phyloP scores from a whole-genome alignment of 2,113 vertebrate genomes.

The Phaetusa simplex region DNA sequence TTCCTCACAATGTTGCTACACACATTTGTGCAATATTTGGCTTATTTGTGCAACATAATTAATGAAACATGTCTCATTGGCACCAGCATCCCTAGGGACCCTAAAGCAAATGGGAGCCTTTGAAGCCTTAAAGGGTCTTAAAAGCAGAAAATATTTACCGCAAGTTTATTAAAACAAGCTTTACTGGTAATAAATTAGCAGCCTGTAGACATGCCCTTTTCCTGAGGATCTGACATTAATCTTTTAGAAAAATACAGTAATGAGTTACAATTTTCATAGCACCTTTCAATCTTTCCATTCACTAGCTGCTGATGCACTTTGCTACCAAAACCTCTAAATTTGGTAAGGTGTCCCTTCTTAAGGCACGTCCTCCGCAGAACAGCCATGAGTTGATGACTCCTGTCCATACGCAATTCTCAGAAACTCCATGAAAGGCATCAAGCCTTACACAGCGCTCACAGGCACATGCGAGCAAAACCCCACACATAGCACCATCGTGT shows the following conservation, averaged over 20 bases:
- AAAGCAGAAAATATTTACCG: conserved; percentile 49
- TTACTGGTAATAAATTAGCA: conserved; percentile 18
- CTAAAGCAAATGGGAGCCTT: conserved; percentile 33
- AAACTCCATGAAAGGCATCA: accelerated
- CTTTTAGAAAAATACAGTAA: not conserved
- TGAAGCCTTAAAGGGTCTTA: conserved; percentile 26
- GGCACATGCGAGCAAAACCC: not conserved
- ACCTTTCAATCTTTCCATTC: not conserved
- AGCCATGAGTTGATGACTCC: not conserved
- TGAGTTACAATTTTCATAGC: not conserved
- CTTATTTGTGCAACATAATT: conserved; percentile 62
- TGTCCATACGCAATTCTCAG: not conserved
- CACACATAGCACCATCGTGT: accelerated
- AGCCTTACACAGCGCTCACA: not conserved
- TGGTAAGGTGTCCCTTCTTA: not conserved
- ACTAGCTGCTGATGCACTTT: not conserved
- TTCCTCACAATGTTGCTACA: conserved; percentile 17
- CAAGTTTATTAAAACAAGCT: conserved; percentile 30
- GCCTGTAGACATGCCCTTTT: not conserved
- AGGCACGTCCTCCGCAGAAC: not conserved
- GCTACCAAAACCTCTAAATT: too few relatives aligned
- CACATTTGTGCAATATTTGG: conserved; percentile 61
- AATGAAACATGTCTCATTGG: conserved; percentile 50
- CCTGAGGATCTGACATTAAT: not conserved
- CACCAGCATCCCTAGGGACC: conserved; percentile 34